A percentile compares a stretch with the other conserved stretches of the same genome.
Evolutionary conservation across 2,113 vertebrate species (phyloP).

Genomic region (Elaphurus davidianus): DNA sequence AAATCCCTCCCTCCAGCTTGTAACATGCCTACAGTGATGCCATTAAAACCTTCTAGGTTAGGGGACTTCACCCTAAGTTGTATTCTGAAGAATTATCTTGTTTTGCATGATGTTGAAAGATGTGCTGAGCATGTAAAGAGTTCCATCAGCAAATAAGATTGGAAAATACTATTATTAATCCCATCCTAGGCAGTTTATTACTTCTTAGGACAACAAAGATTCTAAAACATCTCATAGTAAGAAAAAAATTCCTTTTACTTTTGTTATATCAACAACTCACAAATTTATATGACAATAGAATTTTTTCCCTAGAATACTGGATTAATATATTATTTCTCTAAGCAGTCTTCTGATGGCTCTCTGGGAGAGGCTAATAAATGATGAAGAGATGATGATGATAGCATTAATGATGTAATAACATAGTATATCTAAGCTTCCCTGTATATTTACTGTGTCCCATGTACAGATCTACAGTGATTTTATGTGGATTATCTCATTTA

Average conservation of each 20-base stretch:
- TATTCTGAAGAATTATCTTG: background rate
- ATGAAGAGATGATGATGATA: background rate
- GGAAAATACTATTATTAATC: background rate
- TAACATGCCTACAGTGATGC: background rate
- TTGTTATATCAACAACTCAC: background rate
- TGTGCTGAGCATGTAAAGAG: background rate
- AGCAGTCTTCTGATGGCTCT: background rate
- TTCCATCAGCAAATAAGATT: background rate
- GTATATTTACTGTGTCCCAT: background rate
- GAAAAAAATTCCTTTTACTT: background rate
- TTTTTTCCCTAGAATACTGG: background rate
- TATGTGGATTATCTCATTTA: background rate
- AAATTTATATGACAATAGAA: background rate
- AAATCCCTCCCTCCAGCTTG: background rate
- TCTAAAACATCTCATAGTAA: background rate
- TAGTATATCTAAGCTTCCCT: background rate
- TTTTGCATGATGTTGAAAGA: background rate
- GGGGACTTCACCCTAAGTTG: background rate
- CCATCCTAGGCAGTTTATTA: background rate
- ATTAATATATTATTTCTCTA: background rate
- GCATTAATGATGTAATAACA: background rate
- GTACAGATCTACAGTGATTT: background rate
- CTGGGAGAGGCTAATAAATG: background rate
- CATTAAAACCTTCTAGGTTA: background rate
- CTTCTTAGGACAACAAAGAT: background rate